Conservation (phyloP, 2,113 vertebrate species). For the Zingel zingel region DNA sequence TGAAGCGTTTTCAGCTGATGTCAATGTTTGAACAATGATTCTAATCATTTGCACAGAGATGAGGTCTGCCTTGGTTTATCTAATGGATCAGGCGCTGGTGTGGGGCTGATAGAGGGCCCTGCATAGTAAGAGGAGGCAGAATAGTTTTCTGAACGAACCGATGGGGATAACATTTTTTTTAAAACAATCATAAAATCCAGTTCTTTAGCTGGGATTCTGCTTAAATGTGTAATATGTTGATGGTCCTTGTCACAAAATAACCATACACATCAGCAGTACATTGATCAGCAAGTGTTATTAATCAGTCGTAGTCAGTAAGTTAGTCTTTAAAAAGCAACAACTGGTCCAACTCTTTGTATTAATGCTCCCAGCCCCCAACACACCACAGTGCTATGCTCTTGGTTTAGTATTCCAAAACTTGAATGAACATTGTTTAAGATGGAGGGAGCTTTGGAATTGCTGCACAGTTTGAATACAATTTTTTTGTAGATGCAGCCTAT, state of each 20-base stretch:
- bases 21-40: conserved; percentile 83
- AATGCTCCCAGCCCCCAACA: too few relatives aligned
- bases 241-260: not conserved
- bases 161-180: not conserved
- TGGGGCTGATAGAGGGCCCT: conserved; percentile 42
- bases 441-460: too few relatives aligned
- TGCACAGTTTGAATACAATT: too few relatives aligned
- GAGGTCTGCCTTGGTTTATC: conserved; percentile 70
- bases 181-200: not conserved
- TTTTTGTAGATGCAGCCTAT: not conserved
- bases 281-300: not conserved
- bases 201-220: not conserved
- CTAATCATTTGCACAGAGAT: conserved; percentile 80
- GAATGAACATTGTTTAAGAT: not conserved
- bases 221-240: not conserved
- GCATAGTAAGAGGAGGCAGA: conserved; percentile 24
- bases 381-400: not conserved
- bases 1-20: conserved; percentile 81
- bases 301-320: too few relatives aligned
- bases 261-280: not conserved
- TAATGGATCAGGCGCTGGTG: conserved; percentile 57
- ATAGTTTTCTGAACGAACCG: conserved; percentile 18
- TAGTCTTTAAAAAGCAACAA: not conserved
- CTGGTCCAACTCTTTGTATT: too few relatives aligned
- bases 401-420: not conserved